Percentiles rank a stretch among this genome's conserved stretches.
phyloP scores from a whole-genome alignment of 1,140 invertebrate species.

The Drosophila takahashii region DNA sequence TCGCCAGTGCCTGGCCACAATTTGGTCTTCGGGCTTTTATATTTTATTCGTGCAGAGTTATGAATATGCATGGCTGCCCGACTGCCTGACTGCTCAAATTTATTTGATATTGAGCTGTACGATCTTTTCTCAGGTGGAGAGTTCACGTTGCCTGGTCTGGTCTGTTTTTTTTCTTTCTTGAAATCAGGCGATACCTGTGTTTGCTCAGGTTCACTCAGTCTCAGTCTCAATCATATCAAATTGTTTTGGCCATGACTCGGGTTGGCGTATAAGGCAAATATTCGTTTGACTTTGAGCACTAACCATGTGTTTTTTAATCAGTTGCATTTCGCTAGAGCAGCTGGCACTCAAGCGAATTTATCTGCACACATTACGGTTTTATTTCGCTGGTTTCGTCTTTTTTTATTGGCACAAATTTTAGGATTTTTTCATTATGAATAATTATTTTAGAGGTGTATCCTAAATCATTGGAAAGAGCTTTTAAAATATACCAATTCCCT shows the following conservation, averaged over 20 bases:
- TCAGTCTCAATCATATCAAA: background rate
- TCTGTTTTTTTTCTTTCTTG: background rate
- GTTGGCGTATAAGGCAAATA: conserved; percentile 2
- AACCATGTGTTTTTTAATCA: conserved; percentile 23
- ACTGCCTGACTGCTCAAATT: conserved; percentile 45
- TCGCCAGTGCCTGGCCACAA: conserved; percentile 40
- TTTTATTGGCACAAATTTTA: too few relatives aligned
- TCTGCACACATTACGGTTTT: background rate
- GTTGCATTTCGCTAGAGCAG: conserved; percentile 3
- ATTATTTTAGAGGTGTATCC: too few relatives aligned
- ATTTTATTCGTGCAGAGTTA: conserved; percentile 64
- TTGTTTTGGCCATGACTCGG: conserved; percentile 6
- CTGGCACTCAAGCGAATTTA: background rate
- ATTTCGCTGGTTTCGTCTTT: background rate
- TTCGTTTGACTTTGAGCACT: conserved; percentile 5
- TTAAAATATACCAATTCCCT: too few relatives aligned
- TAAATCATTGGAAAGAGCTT: too few relatives aligned
- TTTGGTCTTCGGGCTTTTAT: conserved; percentile 11
- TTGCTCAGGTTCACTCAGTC: conserved; percentile 14
- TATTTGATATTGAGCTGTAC: conserved; percentile 71
- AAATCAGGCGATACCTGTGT: conserved; percentile 16
- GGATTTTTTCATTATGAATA: too few relatives aligned
- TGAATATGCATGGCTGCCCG: conserved; percentile 66
- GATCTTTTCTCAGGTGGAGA: conserved; percentile 46
- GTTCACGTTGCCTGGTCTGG: conserved; percentile 16